Evolutionary conservation across 2,797 vertebrate genomes (phyloP).

Genomic region (Poeciliopsis gracilis): DNA sequence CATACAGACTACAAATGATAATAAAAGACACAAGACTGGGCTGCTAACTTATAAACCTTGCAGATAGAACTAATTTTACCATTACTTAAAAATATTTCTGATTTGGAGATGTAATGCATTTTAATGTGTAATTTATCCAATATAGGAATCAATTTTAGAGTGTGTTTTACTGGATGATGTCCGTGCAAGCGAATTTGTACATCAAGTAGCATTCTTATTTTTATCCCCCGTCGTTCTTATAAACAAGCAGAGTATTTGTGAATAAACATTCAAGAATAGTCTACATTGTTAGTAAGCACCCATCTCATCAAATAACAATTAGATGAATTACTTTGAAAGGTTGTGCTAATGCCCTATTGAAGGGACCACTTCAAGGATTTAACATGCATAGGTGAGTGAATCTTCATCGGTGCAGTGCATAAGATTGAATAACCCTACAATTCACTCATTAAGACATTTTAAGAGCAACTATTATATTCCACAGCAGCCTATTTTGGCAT

Average conservation of each 20-base stretch:
- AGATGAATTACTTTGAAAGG: not conserved
- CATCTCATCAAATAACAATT: not conserved
- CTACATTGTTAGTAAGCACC: not conserved
- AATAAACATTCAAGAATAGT: not conserved
- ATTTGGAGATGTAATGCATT: not conserved
- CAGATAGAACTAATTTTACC: no score
- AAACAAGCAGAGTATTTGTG: not conserved
- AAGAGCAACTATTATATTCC: not conserved
- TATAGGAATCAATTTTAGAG: not conserved
- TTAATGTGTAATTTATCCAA: not conserved
- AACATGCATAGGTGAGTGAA: not conserved
- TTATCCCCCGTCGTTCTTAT: not conserved
- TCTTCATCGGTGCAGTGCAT: not conserved
- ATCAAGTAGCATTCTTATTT: not conserved
- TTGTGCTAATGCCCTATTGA: not conserved
- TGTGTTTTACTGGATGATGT: not conserved
- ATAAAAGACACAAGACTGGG: not conserved
- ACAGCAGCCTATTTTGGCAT: not conserved
- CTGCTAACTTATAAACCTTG: not conserved
- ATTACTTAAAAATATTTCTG: not conserved
- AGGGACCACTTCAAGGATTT: not conserved
- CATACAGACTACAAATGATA: conserved; percentile 17
- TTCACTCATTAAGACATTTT: not conserved
- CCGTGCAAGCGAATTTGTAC: not conserved
- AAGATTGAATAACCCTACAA: not conserved